Evolutionary conservation across 2,113 vertebrate species (phyloP), one percentile per base, ranked within the genome.

Genomic region (Dasyprocta punctata): DNA sequence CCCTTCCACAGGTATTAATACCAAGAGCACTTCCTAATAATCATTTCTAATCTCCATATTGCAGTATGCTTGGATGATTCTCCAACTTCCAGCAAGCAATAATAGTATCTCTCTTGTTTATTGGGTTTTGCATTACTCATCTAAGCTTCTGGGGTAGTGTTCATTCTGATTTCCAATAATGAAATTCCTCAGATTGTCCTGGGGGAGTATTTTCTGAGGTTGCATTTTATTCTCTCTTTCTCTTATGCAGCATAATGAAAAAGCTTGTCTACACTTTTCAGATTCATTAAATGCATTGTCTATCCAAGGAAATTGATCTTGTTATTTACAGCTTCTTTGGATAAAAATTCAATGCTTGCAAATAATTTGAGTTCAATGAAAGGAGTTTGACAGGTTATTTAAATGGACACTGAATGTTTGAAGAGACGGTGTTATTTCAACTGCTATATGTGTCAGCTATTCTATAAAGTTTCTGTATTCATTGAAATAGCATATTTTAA

Each of bases 271-370:
- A 86, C n/a, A 95, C 84, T 98, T 98, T 97, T 65, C 75, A 94
- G 52, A 92, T 56, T 98, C 81, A 97, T 97, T 98, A 97, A 97
- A 33, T 61, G 52, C 52, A 95, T 96, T 84, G 86, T 86, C 90
- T 97, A 92, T 88, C 93, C 49, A 97, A 92, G 26, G 86, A 97
- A 98, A 97, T 94, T 4, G 4, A 98, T 69, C 52, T 97, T 88
- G 67, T 61, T 97, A 93, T 98, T 98, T 98, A 97, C 94, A 52
- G 41, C 69, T 96, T 97, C 41, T 78, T 97, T 90, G 47, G 69
- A 94, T 67, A 98, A 97, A 97, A 96, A 91, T 88, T 93, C 97
- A 98, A 13, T 96, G 1, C 98, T 98, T 96, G 89, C 96, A 97
- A 97, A 94, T 97, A 95, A 97, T 89, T 87, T 92, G 86, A 98